These are phyloP conservation scores for Gymnothorax reevesii DNA, from an alignment of 2,797 vertebrate genomes.

Conservation along the genomic window DNA sequence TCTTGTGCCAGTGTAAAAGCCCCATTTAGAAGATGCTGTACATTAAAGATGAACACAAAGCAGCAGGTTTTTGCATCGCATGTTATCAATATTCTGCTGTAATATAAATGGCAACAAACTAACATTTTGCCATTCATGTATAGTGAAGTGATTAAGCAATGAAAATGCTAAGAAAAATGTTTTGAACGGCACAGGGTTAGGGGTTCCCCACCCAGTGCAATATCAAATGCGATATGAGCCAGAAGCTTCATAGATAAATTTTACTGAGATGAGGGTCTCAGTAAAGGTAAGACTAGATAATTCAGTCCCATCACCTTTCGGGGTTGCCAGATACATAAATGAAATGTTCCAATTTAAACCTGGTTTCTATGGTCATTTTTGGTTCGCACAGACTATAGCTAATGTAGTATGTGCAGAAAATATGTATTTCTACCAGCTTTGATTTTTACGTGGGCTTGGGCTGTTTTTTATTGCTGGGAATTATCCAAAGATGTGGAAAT, in stretches of 20 bases:
- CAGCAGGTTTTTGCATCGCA: neutral
- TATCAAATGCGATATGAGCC: neutral
- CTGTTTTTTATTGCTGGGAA: conserved; percentile 61
- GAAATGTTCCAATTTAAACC: neutral
- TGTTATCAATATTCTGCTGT: conserved; percentile 5
- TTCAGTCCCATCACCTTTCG: neutral
- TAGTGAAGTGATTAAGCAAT: neutral
- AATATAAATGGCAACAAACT: neutral
- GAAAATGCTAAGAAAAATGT: neutral
- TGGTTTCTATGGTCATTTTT: neutral
- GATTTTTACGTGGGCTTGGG: neutral
- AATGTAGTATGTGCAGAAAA: conserved; percentile 59
- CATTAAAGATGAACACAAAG: neutral
- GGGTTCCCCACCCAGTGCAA: neutral
- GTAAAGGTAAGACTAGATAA: neutral
- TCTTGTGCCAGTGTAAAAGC: neutral
- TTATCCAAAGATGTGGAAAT: conserved; percentile 77
- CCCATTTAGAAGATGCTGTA: neutral
- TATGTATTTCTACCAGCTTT: conserved; percentile 57
- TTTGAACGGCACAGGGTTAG: neutral
- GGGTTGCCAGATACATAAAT: neutral
- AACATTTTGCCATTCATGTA: neutral
- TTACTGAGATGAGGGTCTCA: neutral
- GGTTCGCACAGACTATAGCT: conserved; percentile 35
- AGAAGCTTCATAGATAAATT: neutral